These are phyloP conservation scores for Sericinus montela DNA, from an alignment of 2,888 invertebrate species.

Conservation along the genomic window DNA sequence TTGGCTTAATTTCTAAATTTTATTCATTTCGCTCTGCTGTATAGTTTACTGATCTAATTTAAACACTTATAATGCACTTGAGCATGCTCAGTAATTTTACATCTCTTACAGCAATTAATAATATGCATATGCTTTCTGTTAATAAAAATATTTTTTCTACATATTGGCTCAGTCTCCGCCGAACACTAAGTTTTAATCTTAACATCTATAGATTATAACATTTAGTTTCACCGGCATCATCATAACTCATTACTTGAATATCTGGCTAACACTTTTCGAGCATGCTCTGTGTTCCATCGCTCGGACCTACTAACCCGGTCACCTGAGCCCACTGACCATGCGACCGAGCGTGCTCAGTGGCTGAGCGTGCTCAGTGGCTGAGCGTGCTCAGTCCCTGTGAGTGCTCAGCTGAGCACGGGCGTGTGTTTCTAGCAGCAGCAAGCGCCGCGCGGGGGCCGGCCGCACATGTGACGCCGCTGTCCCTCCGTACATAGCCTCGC, in stretches of 20 bases:
- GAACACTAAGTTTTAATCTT: neutral
- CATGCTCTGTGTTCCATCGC: neutral
- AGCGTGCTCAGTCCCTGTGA: neutral
- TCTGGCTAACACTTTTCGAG: neutral
- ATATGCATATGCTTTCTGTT: no score
- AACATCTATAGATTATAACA: neutral
- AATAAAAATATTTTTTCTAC: neutral
- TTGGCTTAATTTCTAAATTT: no score
- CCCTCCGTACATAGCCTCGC: slow-evolving; percentile 78
- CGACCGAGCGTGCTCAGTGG: slow-evolving; percentile 48
- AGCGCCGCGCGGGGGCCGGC: slow-evolving; percentile 83
- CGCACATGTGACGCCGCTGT: slow-evolving; percentile 81
- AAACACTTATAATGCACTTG: no score
- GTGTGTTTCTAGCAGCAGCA: slow-evolving; percentile 37
- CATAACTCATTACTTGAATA: neutral
- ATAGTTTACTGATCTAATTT: no score
- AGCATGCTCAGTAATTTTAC: no score
- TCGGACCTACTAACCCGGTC: neutral
- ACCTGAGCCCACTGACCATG: slow-evolving; percentile 33
- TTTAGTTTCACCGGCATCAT: neutral
- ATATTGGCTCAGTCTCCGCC: no score
- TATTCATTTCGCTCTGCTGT: no score
- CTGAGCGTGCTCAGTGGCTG: slow-evolving; percentile 35
- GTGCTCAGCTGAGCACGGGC: slow-evolving; percentile 27
- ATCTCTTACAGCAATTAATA: no score